These are phyloP conservation scores for Microplitis deprimator DNA, from an alignment of 2,888 invertebrate species.

Conservation along the genomic window DNA sequence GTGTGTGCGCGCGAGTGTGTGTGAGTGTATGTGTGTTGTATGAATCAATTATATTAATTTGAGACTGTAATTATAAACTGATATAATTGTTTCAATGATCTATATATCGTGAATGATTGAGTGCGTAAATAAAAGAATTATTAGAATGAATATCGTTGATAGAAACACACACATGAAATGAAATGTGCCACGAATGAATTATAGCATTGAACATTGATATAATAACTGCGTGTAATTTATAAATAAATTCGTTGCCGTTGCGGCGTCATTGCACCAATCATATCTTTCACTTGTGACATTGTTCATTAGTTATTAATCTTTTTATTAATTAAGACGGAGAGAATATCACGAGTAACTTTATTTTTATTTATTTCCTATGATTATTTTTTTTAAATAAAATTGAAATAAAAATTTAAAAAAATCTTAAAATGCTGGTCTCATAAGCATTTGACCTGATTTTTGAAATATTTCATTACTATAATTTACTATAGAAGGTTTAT, in stretches of 20 bases:
- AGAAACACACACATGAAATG: slow-evolving; percentile 29
- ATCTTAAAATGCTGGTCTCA: too few species aligned
- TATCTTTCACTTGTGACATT: neutral
- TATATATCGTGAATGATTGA: slow-evolving; percentile 20
- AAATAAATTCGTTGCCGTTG: slow-evolving; percentile 32
- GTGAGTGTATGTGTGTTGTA: slow-evolving; percentile 28
- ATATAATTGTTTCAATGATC: neutral
- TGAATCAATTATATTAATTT: slow-evolving; percentile 19
- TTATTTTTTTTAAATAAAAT: too few species aligned
- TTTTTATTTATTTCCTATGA: neutral
- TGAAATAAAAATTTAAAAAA: too few species aligned
- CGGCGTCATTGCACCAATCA: slow-evolving; percentile 21
- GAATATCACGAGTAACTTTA: neutral
- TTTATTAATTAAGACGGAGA: neutral
- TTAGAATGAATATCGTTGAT: slow-evolving; percentile 1
- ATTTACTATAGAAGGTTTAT: too few species aligned
- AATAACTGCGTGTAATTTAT: slow-evolving; percentile 49
- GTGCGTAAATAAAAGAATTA: slow-evolving; percentile 19
- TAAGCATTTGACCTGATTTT: too few species aligned
- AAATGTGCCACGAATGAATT: slow-evolving; percentile 45
- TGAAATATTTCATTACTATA: too few species aligned
- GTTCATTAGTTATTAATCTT: neutral
- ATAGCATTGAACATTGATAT: slow-evolving; percentile 42
- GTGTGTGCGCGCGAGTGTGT: neutral
- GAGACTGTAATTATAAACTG: slow-evolving; percentile 5